Evolutionary conservation across 2,113 vertebrate species (phyloP), one percentile per base, ranked within the genome.

Genomic region (Archocentrus centrarchus): DNA sequence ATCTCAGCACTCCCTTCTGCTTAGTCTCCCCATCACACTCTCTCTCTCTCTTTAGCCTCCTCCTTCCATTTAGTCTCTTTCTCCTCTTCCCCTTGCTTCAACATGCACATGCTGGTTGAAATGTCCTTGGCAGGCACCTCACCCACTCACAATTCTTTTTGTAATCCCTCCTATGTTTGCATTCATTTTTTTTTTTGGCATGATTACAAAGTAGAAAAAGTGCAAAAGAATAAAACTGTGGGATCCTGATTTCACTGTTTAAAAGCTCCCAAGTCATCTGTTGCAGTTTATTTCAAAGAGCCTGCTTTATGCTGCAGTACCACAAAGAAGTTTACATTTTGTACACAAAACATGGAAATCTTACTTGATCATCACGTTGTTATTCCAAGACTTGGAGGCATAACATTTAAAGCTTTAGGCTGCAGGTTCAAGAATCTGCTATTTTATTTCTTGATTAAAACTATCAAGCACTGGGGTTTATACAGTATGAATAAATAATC

Each of bases 61-160:
- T 50, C 50, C 62, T 68, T 22, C 39, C 68, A 15, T 83, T 47
- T 77, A 59, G 60, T 24, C 75, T 41, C 84, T 47, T 39, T 53
- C 50, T 39, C 44, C 58, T 73, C 44, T 79, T 81, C 76, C 73
- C 83, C 55, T 73, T 80, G 81, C 87, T 88, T 79, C 55, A 86
- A 90, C 86, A 87, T 55, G 86, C 86, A 85, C 83, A 79, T 62
- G 79, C 76, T 83, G 84, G 78, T 84, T 85, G 73, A 88, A 85
- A 86, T 84, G 86, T 82, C 50, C 79, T 84, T 82, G 66, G 82
- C 87, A 86, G 80, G 77, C 77, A 59, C 62, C 66, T 90, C 77
- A 77, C 79, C 86, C 88, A 84, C 83, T 59, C 22, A 8, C 62
- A 59, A 44, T 44, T 85, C 32, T 79, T 87, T 82, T 88, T 77